Conservation (phyloP, 2,888 invertebrate species). For the Himalopsyche kuldschensis region DNA sequence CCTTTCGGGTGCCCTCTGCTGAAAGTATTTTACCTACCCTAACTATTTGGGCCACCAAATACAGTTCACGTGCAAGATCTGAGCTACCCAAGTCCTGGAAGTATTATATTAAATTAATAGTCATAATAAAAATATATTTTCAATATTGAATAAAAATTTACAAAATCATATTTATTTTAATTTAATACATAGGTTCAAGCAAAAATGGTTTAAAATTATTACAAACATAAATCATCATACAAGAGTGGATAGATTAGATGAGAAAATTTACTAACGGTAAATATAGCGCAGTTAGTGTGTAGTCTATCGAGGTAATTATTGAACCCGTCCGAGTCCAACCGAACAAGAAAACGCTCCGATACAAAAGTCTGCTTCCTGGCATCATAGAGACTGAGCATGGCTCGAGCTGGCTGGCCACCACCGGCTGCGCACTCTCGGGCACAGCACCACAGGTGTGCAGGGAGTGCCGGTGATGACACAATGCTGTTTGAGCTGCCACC, state of each 20-base stretch:
- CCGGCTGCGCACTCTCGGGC: conserved; percentile 78
- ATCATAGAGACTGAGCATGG: conserved; percentile 86
- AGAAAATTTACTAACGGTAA: conserved; percentile 63
- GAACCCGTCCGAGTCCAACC: conserved; percentile 87
- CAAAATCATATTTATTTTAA: too few relatives aligned
- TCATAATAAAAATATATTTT: too few relatives aligned
- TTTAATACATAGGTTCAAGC: too few relatives aligned
- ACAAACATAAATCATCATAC: neutral
- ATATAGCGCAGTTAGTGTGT: conserved; percentile 86
- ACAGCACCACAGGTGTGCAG: conserved; percentile 64
- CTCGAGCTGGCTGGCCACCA: conserved; percentile 82
- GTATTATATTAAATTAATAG: neutral
- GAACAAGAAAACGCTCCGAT: conserved; percentile 87
- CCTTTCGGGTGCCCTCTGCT: conserved; percentile 57
- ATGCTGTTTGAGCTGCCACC: conserved; percentile 7
- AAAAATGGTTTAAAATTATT: too few relatives aligned
- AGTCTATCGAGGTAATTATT: conserved; percentile 86
- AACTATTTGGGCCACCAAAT: conserved; percentile 87
- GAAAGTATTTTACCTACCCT: conserved; percentile 82
- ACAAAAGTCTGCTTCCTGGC: conserved; percentile 74
- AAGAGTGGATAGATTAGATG: neutral
- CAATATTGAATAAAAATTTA: too few relatives aligned
- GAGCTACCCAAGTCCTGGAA: conserved; percentile 78
- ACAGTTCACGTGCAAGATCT: conserved; percentile 83
- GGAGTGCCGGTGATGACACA: conserved; percentile 59